Evolutionary conservation across 2,888 invertebrate species (phyloP), one percentile per base, ranked within the genome.

Genomic region (Drosophila melanocephala): DNA sequence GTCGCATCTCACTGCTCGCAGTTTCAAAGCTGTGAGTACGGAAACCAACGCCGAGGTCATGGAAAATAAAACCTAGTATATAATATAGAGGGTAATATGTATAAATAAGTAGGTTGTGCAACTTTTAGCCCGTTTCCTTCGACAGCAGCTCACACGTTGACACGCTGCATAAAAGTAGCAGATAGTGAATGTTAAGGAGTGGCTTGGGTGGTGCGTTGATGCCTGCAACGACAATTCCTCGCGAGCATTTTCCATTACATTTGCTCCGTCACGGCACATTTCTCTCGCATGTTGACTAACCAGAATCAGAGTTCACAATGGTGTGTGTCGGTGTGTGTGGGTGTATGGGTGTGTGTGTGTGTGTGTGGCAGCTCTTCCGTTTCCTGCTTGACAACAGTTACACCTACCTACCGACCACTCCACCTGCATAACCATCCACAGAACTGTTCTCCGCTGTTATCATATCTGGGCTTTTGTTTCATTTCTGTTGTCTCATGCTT

Each of bases 211-310:
- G n/a, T 42, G 59, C 6, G 44, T 30, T 28, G 57, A 64, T 51
- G 14, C 6, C 28, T 32, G 14, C 44, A 53, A n/a, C 22, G 47
- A 58, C 62, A 60, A 77, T 77, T 63, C 52, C 71, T 75, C 61
- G 58, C 42, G 44, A 72, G 74, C 76, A 87, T 89, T 86, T 86
- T 89, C 87, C 85, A 84, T 89, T 84, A 87, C 89, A 86, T 86
- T 89, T 85, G 82, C 75, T 82, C 69, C 84, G 85, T 87, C 85
- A 89, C 84, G 85, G 87, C 84, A 89, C 85, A 86, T 89, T 87
- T 89, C 84, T 69, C 76, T 88, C 79, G 66, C 81, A 79, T 83
- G 77, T 73, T 69, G 73, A 81, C 83, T 84, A 84, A 80, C 86
- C 86, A 79, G 75, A 71, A 58, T 22, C 56, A 70, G 37, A 68